Evolutionary conservation across 2,888 invertebrate genomes (phyloP).

Genomic region (Cenopis cana): DNA sequence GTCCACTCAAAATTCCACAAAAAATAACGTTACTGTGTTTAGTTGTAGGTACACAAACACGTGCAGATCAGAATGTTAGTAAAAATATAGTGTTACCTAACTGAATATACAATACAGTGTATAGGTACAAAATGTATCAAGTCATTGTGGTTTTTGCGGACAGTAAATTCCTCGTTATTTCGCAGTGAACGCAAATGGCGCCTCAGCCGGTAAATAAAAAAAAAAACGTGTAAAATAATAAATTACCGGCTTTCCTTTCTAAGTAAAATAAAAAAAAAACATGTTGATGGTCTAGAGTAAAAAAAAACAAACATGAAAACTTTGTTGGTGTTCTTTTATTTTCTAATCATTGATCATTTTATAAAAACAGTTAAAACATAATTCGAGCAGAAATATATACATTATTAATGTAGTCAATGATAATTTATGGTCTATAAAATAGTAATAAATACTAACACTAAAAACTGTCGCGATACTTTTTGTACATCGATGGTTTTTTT

Average conservation of each 20-base stretch:
- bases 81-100: constrained; percentile 1
- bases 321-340: background rate
- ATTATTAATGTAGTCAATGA: background rate
- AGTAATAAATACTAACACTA: background rate
- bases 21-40: no score
- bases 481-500: no score
- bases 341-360: background rate
- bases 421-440: background rate
- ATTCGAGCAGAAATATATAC: background rate
- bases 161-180: background rate
- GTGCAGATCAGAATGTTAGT: background rate
- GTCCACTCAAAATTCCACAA: no score
- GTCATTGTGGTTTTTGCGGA: constrained; percentile 31
- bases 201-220: background rate
- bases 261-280: background rate
- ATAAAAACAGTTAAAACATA: no score
- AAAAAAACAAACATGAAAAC: background rate
- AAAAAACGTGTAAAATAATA: background rate
- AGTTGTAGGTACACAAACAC: no score
- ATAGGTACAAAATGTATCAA: background rate
- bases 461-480: background rate
- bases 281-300: background rate
- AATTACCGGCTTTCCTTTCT: background rate
- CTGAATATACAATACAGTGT: background rate
- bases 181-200: constrained; percentile 18